Conservation (phyloP, 1,140 invertebrate genomes). For the Mizuhopecten yessoensis region DNA sequence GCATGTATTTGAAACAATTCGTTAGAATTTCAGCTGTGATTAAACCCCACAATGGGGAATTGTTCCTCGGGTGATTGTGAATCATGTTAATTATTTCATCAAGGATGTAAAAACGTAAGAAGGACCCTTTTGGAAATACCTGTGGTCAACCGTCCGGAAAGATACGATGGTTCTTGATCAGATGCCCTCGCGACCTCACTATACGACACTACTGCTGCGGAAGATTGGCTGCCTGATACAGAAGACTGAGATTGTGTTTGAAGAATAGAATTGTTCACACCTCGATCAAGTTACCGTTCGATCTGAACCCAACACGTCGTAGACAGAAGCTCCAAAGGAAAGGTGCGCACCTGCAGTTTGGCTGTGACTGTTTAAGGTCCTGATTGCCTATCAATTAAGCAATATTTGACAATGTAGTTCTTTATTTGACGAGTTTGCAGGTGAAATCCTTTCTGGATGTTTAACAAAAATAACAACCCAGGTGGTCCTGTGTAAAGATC, state of each 20-base stretch:
- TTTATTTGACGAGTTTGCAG: conserved; percentile 22
- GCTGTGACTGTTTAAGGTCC: not conserved
- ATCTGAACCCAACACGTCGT: not conserved
- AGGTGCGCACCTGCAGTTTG: conserved; percentile 30
- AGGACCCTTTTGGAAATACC: not conserved
- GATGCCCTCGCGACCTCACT: not conserved
- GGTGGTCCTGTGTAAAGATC: not conserved
- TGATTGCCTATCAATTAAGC: conserved; percentile 38
- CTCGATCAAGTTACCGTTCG: not conserved
- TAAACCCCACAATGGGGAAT: not conserved
- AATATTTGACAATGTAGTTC: conserved; percentile 14
- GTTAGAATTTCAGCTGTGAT: not conserved
- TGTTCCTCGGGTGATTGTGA: not conserved
- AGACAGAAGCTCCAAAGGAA: not conserved
- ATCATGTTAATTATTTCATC: conserved; percentile 28
- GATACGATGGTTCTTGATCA: conserved; percentile 31
- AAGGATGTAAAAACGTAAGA: conserved; percentile 8
- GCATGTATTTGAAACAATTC: conserved; percentile 3
- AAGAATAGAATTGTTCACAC: conserved; percentile 34
- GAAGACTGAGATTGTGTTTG: conserved; percentile 33
- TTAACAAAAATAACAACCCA: not conserved
- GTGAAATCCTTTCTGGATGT: conserved; percentile 13
- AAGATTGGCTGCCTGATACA: conserved; percentile 23
- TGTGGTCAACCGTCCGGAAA: conserved; percentile 31
- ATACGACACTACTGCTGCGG: conserved; percentile 31